These are phyloP conservation scores for Andrena cerasifolii DNA, from an alignment of 1,140 invertebrate species.

Conservation along the genomic window DNA sequence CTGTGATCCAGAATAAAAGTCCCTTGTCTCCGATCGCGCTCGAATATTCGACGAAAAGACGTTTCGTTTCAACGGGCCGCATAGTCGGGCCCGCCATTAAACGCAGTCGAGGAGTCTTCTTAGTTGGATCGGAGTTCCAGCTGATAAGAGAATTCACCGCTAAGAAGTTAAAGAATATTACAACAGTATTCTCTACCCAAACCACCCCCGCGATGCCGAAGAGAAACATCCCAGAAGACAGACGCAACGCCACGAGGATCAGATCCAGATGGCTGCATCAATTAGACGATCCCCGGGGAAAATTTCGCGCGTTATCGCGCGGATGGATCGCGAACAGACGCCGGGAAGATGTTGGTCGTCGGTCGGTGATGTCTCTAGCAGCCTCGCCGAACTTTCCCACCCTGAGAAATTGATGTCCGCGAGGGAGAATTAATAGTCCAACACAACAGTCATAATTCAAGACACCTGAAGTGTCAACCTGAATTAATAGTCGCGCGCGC, in stretches of 20 bases:
- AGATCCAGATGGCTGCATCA: not conserved
- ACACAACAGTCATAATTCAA: constrained; percentile 63
- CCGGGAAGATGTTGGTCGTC: constrained; percentile 26
- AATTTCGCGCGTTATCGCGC: constrained; percentile 2
- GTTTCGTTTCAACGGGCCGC: too few species aligned
- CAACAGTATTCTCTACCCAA: too few species aligned
- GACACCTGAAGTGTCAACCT: constrained; percentile 65
- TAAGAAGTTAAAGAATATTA: too few species aligned
- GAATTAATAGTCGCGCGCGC: constrained; percentile 60
- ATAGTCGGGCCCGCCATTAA: not conserved
- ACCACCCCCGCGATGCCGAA: too few species aligned
- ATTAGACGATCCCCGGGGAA: constrained; percentile 12
- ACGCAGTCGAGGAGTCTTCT: too few species aligned
- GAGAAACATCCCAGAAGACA: too few species aligned
- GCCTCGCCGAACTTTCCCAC: constrained; percentile 34
- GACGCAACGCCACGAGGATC: too few species aligned
- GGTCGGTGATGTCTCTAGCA: constrained; percentile 54
- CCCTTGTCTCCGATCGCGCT: constrained; percentile 38
- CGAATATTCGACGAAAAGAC: constrained; percentile 41
- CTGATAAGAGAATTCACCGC: too few species aligned
- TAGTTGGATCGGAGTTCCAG: too few species aligned
- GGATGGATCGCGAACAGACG: constrained; percentile 53
- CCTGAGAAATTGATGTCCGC: constrained; percentile 49
- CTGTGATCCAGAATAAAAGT: constrained; percentile 23
- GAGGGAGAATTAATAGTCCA: constrained; percentile 62